Evolutionary conservation across 2,113 vertebrate species (phyloP), one percentile per base, ranked within the genome.

Genomic region (Cyprinodon tularosa): DNA sequence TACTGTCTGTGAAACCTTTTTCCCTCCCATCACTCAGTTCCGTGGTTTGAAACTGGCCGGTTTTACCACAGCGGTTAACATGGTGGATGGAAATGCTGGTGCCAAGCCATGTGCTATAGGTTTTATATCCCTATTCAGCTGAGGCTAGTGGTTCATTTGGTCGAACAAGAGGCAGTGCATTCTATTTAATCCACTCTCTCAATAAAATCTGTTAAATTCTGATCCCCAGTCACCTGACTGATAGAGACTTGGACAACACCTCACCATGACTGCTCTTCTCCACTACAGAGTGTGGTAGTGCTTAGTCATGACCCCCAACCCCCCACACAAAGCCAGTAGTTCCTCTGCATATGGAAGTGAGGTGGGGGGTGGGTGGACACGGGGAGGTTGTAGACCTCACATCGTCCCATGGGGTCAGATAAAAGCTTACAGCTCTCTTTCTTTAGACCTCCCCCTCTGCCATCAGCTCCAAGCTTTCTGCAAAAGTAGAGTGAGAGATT

Each of bases 371-470:
- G 84, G 86, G 82, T 80, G 89, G 84, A 81, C 50, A 45, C 61
- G 74, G 82, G 78, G 82, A 88, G 81, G 77, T 70, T 84, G 87
- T 72, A 82, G 90, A 86, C 86, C 83, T 89, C 86, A 81, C 85
- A 70, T 77, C 71, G 82, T 91, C 90, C 87, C 87, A 86, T 80
- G 87, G 86, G 92, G 89, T 91, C 90, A 92, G 86, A 93, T 91
- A 85, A 90, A 88, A 90, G 88, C 91, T 77, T 82, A 78, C 45
- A 57, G 76, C 83, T 65, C 71, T 74, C 62, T 78, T 88, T 66
- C 76, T 67, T 71, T 53, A n/a, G 75, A 71, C 71, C 73, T 13
- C 66, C 61, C 61, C 76, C 57, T 64, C 48, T 68, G 53, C 62
- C 40, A 40, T 53, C 48, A 50, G 42, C 77, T 45, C 68, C 40